Base-by-base conservation (phyloP, 2,888 invertebrate genomes). In the Epiblema foenella region DNA sequence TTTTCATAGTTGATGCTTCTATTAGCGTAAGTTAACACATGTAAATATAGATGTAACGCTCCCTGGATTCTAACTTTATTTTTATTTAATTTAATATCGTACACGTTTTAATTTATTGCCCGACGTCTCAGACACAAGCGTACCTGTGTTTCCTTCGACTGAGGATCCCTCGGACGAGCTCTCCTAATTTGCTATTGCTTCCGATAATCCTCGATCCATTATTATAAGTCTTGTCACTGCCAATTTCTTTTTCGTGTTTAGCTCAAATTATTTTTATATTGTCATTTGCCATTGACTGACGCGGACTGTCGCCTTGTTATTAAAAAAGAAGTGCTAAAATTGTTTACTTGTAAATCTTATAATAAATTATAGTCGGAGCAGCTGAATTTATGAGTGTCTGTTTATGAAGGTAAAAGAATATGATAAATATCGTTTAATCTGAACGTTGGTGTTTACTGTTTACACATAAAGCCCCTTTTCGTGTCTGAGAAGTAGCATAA, bases 1-100 rank as follows among this genome's bases (percentile, higher is more conserved):
- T 82, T 83, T 91, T 89, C 88, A 92, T 93, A 92, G 91, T 92
- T 93, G 89, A 93, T 91, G 93, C 93, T 93, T 93, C 89, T 90
- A 91, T 83, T 90, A 91, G 88, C 77, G 80, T 91, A 93, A 91
- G 89, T 85, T 87, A 89, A 90, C 87, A 84, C 79, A 80, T 93
- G 93, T 92, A 93, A 83, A 92, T 93, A 93, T 93, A 93, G 90
- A 77, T 68, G 74, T 88, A 88, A 87, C 81, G 85, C 86, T 85
- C 88, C 82, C 83, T 83, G 84, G 86, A 87, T 89, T 89, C 87
- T 85, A 89, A 87, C 87, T 87, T 87, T 90, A 89, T 89, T 89
- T 89, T 89, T 89, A 88, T 87, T 89, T 89, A 90, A 89, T 90
- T 91, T 89, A 90, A 86, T 85, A 79, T 85, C 82, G 79, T 81